Percentiles rank a stretch among this genome's conserved stretches.
phyloP scores from a whole-genome alignment of 2,888 invertebrate species.

The Spodoptera picta region DNA sequence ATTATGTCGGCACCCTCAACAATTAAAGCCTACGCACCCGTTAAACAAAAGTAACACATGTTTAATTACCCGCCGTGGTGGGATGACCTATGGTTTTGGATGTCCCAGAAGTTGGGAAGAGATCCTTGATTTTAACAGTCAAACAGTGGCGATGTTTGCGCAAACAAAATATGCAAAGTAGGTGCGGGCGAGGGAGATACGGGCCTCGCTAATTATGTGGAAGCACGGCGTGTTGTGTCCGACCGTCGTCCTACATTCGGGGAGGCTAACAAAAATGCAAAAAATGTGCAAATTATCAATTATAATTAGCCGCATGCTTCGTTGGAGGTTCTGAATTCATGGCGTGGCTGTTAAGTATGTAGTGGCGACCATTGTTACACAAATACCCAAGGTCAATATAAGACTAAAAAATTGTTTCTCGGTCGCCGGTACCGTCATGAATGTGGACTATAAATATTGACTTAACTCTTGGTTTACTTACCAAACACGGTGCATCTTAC shows the following conservation, averaged over 20 bases:
- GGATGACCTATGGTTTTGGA: slow-evolving; percentile 70
- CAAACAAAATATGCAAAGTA: slow-evolving; percentile 87
- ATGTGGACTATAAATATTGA: slow-evolving; percentile 60
- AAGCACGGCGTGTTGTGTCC: slow-evolving; percentile 79
- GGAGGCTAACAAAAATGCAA: slow-evolving; percentile 83
- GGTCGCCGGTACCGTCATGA: slow-evolving; percentile 47
- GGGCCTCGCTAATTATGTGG: slow-evolving; percentile 83
- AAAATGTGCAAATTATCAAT: slow-evolving; percentile 84
- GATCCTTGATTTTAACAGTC: slow-evolving; percentile 86
- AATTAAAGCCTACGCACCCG: slow-evolving; percentile 48
- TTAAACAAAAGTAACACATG: slow-evolving; percentile 65
- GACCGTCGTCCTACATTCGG: slow-evolving; percentile 79
- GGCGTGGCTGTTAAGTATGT: slow-evolving; percentile 22
- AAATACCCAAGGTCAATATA: slow-evolving; percentile 49
- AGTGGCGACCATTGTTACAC: slow-evolving; percentile 27
- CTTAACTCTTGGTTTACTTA: slow-evolving; percentile 40
- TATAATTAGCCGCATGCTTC: slow-evolving; percentile 77
- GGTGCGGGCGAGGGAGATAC: slow-evolving; percentile 83
- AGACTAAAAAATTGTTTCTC: slow-evolving; percentile 39
- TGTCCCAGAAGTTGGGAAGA: slow-evolving; percentile 72
- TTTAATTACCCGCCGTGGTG: slow-evolving; percentile 60
- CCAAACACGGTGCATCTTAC: slow-evolving; percentile 49
- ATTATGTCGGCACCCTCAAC: slow-evolving; percentile 26
- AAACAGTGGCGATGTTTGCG: slow-evolving; percentile 84
- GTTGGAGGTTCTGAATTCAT: slow-evolving; percentile 51